Base-by-base conservation (phyloP, 2,113 vertebrate species). In the Arvicanthis niloticus region DNA sequence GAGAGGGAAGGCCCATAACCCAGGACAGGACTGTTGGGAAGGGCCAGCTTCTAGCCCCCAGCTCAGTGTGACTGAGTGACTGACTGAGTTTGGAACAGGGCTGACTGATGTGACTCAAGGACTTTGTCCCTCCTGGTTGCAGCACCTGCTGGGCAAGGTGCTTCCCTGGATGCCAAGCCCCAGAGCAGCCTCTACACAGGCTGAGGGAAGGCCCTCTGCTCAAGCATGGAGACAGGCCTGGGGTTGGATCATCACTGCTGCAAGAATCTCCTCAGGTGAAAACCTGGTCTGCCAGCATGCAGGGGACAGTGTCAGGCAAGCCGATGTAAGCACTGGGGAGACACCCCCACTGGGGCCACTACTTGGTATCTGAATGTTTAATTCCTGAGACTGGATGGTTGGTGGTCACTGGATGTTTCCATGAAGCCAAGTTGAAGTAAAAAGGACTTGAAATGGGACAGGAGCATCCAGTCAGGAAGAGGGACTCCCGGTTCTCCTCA, bases 201-300 rank as follows among this genome's bases (percentile, higher is more conserved):
- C 21, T 5, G 80, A 42, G 56, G 80, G 56, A 62, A 60, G n/a
- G 37, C n/a, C 82, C 56, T 81, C 84, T 75, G 78, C 40, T 9
- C 45, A 37, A 45, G 48, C 12, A 1, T 6, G 42, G 77, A n/a
- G 26, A 42, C 7, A 51, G 42, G 51, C 26, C n/a, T 19, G 11
- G 31, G 62, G 1, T 3, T 5, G 40, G 58, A 24, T 7, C 13
- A 51, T 73, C 11, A 1, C 0, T 51, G 0, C 5, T 1, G 7
- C 58, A 48, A 1, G 12, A 45, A 29, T 76, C 45, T 77, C 40
- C 58, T 86, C 40, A 21, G 26, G 51, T 11, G 15, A 51, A 21
- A 34, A 53, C 77, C 51, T 53, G 48, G 77, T 21, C 51, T 37
- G 34, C 51, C 4, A 4, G 82, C 42, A 13, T 24, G 40, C 40